Base-by-base conservation (phyloP, 2,113 vertebrate genomes). In the Ranitomeya variabilis region DNA sequence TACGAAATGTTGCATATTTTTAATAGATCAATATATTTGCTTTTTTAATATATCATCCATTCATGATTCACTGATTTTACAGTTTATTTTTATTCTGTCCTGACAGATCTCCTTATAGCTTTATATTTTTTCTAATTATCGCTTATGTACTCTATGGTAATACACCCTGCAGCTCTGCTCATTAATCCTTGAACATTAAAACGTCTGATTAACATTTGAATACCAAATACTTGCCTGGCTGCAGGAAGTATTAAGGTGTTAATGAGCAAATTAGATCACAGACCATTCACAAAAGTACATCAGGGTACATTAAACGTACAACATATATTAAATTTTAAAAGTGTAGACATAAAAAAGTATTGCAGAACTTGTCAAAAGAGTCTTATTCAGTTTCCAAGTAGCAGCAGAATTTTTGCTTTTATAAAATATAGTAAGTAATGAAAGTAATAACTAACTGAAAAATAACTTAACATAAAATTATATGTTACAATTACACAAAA, bases 181-280 rank as follows among this genome's bases (percentile, higher is more conserved):
- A 74, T 74, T 74, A 74, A 74, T 45, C 31, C 31, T 51, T 18
- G 10, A 74, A 45, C 15, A 73, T 37, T 14, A 74, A 74, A 74
- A 45, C 51, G n/a, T 74, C 71, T 45, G 31, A 74, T 74, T 74
- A 74, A 74, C 37, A 45, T 74, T 45, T 74, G 31, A 74, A 74
- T 74, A 74, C 37, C 37, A 73, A 73, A 51, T 74, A 37, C 15
- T 74, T 74, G 71, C 2, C 71, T 45, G 37, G 45, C 31, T 37
- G 37, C 31, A 74, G 31, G 71, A 74, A 74, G 31, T 51, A 74
- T 45, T 74, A 37, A 73, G 69, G 69, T 73, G 26, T 73, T 45
- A 74, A 74, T 45, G 37, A 74, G 16, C 10, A 10, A 74, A 74
- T 45, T 18, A 74, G 71, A 19, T 74, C 71, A 74, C 15, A 45